phyloP scores from a whole-genome alignment of 2,113 vertebrate species.

The Pollachius pollachius region DNA sequence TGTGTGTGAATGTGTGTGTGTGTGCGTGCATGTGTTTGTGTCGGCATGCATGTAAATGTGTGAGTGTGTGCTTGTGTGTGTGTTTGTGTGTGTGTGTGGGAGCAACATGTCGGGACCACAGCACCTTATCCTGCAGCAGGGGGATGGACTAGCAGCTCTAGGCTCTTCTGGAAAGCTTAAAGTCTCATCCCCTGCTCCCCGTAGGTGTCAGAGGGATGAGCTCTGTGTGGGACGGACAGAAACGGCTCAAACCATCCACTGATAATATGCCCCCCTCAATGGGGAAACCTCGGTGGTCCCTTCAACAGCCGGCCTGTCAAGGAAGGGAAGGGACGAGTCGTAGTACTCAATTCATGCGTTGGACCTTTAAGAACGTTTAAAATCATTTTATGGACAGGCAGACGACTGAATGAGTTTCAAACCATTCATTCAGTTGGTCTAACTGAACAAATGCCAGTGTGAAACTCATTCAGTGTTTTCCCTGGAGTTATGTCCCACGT shows the following conservation, averaged over 20 bases:
- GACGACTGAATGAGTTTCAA: too few species aligned
- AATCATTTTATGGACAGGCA: too few species aligned
- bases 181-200: slow-evolving; percentile 16
- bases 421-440: too few species aligned
- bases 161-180: slow-evolving; percentile 31
- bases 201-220: slow-evolving; percentile 54
- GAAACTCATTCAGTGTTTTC: too few species aligned
- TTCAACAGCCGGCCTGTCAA: too few species aligned
- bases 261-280: too few species aligned
- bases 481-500: too few species aligned
- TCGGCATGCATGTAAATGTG: background rate
- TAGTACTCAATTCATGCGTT: too few species aligned
- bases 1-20: background rate
- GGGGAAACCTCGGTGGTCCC: too few species aligned
- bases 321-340: background rate
- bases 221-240: background rate
- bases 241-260: too few species aligned
- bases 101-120: slow-evolving; percentile 35
- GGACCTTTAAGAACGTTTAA: too few species aligned
- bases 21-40: background rate
- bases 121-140: slow-evolving; percentile 49
- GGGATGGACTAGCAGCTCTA: slow-evolving; percentile 48
- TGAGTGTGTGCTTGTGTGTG: background rate
- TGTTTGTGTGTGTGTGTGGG: background rate
- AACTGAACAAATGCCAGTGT: too few species aligned